A percentile compares a stretch with the other conserved stretches of the same genome.
phyloP scores from a whole-genome alignment of 2,797 vertebrate genomes.

The Gouania willdenowi region DNA sequence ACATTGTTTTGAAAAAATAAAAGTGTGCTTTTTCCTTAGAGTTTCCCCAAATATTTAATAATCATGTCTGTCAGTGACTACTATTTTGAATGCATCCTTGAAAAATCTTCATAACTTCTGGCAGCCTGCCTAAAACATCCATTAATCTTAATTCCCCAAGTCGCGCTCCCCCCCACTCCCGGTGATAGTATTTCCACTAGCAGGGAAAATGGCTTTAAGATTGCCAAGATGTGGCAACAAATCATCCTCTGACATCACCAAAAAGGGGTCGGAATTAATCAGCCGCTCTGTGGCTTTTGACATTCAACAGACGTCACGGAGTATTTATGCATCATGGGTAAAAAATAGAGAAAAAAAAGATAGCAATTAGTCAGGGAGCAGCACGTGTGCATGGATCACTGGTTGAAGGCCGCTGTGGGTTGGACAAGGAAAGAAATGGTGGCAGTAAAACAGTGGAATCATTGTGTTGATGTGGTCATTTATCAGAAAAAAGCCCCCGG shows the following conservation, averaged over 20 bases:
- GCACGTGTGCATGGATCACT: slow-evolving; percentile 58
- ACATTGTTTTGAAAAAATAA: no score
- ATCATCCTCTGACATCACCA: slow-evolving; percentile 68
- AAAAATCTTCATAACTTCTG: slow-evolving; percentile 63
- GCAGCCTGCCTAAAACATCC: slow-evolving; percentile 63
- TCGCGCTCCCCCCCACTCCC: slow-evolving; percentile 44
- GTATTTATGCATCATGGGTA: slow-evolving; percentile 62
- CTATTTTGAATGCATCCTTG: slow-evolving; percentile 49
- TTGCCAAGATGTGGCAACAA: slow-evolving; percentile 68
- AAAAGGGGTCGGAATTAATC: slow-evolving; percentile 73
- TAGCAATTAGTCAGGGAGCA: slow-evolving; percentile 57
- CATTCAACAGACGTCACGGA: slow-evolving; percentile 70
- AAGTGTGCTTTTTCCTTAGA: slow-evolving; percentile 21
- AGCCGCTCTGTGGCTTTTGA: slow-evolving; percentile 67
- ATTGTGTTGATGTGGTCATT: slow-evolving; percentile 67
- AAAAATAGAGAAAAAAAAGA: slow-evolving; percentile 69
- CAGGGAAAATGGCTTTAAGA: slow-evolving; percentile 72
- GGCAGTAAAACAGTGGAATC: slow-evolving; percentile 40
- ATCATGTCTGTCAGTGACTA: slow-evolving; percentile 49
- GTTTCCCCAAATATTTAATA: slow-evolving; percentile 50
- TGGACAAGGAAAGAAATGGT: background rate
- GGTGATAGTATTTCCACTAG: slow-evolving; percentile 68
- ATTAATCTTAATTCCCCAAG: slow-evolving; percentile 75
- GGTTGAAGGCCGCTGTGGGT: slow-evolving; percentile 10
- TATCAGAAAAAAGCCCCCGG: slow-evolving; percentile 54